Conservation (phyloP, 2,113 vertebrate species). For the Apodemus speciosus region DNA sequence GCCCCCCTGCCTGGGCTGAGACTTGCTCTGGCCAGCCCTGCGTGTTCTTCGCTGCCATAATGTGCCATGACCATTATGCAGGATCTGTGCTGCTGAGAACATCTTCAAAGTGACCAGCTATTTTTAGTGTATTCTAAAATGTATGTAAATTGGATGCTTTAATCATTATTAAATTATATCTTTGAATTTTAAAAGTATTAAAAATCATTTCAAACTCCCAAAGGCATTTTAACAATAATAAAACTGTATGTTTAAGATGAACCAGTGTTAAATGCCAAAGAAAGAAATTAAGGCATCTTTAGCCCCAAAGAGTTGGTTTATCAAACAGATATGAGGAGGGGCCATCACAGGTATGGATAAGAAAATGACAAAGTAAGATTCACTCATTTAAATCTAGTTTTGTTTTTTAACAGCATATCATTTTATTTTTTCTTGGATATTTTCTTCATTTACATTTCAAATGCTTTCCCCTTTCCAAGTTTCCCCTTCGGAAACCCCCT, state of each 20-base stretch:
- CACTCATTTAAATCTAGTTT: not conserved
- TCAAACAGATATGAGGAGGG: not conserved
- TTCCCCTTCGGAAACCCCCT: no score
- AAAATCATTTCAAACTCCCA: constrained; percentile 38
- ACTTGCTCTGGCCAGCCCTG: not conserved
- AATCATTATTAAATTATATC: not conserved
- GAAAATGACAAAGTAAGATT: not conserved
- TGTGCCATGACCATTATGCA: no score
- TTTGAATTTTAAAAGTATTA: not conserved
- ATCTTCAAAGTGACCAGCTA: not conserved
- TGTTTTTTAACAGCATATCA: no score
- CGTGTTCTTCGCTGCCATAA: accelerated
- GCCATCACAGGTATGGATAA: not conserved
- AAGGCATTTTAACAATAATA: constrained; percentile 43
- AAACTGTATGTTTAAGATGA: not conserved
- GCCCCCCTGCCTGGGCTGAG: accelerated
- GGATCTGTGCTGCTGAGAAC: not conserved
- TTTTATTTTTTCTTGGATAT: no score
- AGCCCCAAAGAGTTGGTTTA: not conserved
- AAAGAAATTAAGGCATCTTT: not conserved
- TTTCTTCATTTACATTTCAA: no score
- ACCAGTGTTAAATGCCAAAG: not conserved
- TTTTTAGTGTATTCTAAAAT: not conserved
- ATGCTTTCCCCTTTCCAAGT: no score
- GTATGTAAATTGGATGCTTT: not conserved